Evolutionary conservation across 2,888 invertebrate genomes (phyloP).

Genomic region (Drosophila gaucha): DNA sequence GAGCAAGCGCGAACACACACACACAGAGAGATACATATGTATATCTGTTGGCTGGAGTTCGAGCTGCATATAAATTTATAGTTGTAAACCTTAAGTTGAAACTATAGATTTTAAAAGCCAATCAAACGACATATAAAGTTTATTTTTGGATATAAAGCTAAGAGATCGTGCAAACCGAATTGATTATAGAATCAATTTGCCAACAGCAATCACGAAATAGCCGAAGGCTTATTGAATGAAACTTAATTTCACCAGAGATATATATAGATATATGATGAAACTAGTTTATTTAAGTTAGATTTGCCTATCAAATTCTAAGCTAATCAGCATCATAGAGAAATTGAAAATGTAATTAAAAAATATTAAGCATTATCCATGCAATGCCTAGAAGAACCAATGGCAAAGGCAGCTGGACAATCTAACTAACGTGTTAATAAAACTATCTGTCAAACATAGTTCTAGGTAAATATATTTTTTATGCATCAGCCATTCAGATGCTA

Average conservation of each 20-base stretch:
- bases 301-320: too few species aligned
- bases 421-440: too few species aligned
- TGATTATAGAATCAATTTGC: neutral
- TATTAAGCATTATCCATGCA: too few species aligned
- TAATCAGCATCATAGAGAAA: neutral
- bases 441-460: too few species aligned
- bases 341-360: neutral
- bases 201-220: neutral
- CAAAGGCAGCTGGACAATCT: too few species aligned
- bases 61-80: neutral
- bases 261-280: too few species aligned
- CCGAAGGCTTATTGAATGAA: neutral
- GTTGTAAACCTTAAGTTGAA: constrained; percentile 4
- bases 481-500: too few species aligned
- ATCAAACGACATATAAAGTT: constrained; percentile 7
- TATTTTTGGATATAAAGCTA: too few species aligned
- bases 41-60: neutral
- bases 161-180: neutral
- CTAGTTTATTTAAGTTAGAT: neutral
- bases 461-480: too few species aligned
- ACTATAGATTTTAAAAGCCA: constrained; percentile 5
- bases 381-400: too few species aligned
- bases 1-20: neutral
- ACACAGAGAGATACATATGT: neutral
- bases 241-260: too few species aligned